A percentile compares a stretch with the other conserved stretches of the same genome.
These are phyloP conservation scores for Eptesicus fuscus DNA, from an alignment of 2,113 vertebrate species.

Conservation along the genomic window DNA sequence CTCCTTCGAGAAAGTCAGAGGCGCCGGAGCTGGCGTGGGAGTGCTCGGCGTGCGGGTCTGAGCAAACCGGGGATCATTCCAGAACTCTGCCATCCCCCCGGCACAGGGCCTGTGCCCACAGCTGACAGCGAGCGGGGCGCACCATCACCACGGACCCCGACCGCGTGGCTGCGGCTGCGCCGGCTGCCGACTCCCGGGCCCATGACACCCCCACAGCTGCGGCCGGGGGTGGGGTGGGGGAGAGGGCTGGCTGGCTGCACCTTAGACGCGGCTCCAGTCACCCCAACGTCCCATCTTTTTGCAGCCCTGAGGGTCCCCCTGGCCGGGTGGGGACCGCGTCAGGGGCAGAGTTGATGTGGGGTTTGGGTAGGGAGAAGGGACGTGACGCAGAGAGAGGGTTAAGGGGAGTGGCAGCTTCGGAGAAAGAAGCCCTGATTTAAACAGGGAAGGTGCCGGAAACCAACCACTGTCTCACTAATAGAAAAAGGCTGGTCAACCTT, in stretches of 20 bases:
- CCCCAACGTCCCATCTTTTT: not conserved
- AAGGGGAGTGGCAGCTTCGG: slow-evolving; percentile 84
- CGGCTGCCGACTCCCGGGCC: not conserved
- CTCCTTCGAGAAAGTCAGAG: not conserved
- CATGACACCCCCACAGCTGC: rapidly evolving
- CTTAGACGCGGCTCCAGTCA: not conserved
- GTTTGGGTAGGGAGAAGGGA: slow-evolving; percentile 79
- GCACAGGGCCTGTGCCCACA: not conserved
- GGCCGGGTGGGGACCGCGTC: slow-evolving; percentile 68
- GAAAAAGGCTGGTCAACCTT: too few relatives aligned
- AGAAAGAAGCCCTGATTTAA: slow-evolving; percentile 78
- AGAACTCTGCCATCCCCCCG: not conserved
- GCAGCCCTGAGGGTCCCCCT: too few relatives aligned
- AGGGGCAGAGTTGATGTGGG: slow-evolving; percentile 80
- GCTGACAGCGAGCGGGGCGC: too few relatives aligned
- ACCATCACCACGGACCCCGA: too few relatives aligned
- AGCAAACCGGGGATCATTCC: rapidly evolving
- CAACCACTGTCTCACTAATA: too few relatives aligned
- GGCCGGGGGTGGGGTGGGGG: too few relatives aligned
- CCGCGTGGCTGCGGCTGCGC: not conserved
- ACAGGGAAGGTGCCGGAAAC: too few relatives aligned
- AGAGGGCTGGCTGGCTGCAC: rapidly evolving
- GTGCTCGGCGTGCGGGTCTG: not conserved
- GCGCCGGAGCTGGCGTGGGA: not conserved
- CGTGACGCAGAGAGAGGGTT: slow-evolving; percentile 79